Evolutionary conservation across 2,113 vertebrate species (phyloP).

Genomic region (Myotis davidii): DNA sequence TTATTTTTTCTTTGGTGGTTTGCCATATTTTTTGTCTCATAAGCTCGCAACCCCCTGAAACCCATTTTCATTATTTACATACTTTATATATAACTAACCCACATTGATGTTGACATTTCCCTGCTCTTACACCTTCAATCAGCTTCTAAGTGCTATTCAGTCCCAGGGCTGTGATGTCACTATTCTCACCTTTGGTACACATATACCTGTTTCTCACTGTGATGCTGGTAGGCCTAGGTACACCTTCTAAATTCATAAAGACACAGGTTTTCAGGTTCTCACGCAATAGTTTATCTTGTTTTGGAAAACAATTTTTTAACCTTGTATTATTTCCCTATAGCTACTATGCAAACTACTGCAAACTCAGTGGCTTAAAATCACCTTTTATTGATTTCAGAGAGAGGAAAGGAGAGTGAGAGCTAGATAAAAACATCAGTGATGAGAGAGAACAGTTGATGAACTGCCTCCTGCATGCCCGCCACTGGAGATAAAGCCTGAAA

Average conservation of each 20-base stretch:
- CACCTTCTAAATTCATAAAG: background rate
- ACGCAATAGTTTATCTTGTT: background rate
- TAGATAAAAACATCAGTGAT: no score
- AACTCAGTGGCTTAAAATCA: background rate
- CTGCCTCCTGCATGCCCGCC: no score
- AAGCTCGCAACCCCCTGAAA: background rate
- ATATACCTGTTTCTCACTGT: background rate
- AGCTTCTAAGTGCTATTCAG: background rate
- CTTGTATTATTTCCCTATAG: background rate
- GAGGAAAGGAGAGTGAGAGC: no score
- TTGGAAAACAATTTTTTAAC: background rate
- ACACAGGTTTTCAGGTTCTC: background rate
- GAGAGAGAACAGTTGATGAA: no score
- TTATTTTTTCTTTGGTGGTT: background rate
- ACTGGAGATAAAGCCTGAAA: no score
- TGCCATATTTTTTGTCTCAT: background rate
- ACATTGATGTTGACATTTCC: background rate
- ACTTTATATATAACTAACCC: background rate
- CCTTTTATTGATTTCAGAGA: no score
- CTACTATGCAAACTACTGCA: background rate
- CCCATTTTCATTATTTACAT: background rate
- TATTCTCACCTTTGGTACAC: no score
- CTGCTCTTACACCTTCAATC: fast-evolving
- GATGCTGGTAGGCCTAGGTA: background rate
- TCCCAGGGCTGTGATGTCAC: no score